Evolutionary conservation across 2,888 invertebrate genomes (phyloP), one percentile per base, ranked within the genome.

Genomic region (Cosmia pyralina): DNA sequence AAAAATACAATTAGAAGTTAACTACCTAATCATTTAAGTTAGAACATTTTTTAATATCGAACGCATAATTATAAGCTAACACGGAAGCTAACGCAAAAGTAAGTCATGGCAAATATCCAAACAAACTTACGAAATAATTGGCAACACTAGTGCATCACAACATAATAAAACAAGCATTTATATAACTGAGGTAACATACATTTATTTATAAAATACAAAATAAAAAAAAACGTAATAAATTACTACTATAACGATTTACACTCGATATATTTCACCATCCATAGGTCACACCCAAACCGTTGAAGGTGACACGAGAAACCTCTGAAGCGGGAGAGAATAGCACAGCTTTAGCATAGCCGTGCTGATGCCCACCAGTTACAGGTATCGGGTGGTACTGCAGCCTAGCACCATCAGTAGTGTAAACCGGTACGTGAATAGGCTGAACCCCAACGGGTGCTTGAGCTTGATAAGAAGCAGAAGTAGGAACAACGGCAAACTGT

Each of bases 221-320:
- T n/a, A 41, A 38, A 41, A 41, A 8, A 41, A 72, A 64, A 64
- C 48, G 44, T 28, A 79, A 79, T 79, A 79, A 79, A 70, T 79
- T 41, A 79, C 63, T 79, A 79, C 17, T 67, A 67, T 79, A 79
- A 59, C 4, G 4, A 44, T 34, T 58, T 63, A 63, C 3, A 52
- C 4, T 46, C 13, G 11, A 44, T 34, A n/a, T 28, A 46, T 66
- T 80, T 89, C 85, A 93, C 88, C 90, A 93, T 75, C 88, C 91
- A 76, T 92, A 92, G 62, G 81, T 85, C 4, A 89, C 88, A 59
- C 91, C 97, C 63, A 96, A 94, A 69, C 97, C 97, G 71, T 96
- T 95, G 92, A 97, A 97, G 82, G 94, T 94, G 82, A 96, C 96
- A 88, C 96, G 96, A 77, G 97, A 96, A 34, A 97, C 97, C 8